phyloP scores from a whole-genome alignment of 1,140 invertebrate species.

The Philopotamus ludificatus region DNA sequence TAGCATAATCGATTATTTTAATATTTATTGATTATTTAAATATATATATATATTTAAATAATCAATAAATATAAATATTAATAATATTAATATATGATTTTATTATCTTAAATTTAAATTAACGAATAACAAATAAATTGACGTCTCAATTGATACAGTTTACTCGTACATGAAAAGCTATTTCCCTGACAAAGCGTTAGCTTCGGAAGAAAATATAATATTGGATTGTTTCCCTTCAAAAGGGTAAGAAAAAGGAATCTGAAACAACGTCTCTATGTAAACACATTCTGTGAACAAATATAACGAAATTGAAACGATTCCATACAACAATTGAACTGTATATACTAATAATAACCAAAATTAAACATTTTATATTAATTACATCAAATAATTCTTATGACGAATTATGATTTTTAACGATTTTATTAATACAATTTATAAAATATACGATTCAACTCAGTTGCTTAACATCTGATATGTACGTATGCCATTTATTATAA shows the following conservation, averaged over 20 bases:
- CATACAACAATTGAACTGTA: no score
- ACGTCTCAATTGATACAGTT: constrained; percentile 5
- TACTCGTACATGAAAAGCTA: constrained; percentile 37
- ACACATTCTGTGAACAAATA: constrained; percentile 26
- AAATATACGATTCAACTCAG: no score
- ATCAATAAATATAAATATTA: background rate
- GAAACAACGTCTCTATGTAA: constrained; percentile 32
- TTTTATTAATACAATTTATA: no score
- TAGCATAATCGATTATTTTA: no score
- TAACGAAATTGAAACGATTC: constrained; percentile 9
- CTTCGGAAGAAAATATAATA: constrained; percentile 39
- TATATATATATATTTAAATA: background rate
- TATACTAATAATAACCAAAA: no score
- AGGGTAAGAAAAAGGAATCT: constrained; percentile 13
- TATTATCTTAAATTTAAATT: background rate
- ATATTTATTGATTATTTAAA: background rate
- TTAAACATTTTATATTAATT: no score
- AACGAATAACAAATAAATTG: background rate
- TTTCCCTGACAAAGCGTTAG: constrained; percentile 40
- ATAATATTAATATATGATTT: background rate
- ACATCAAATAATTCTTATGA: no score
- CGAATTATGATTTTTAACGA: no score
- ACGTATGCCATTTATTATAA: no score
- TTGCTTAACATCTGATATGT: no score
- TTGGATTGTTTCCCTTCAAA: constrained; percentile 20